These are phyloP conservation scores for Gymnodraco acuticeps DNA, from an alignment of 2,797 vertebrate species.

Conservation along the genomic window DNA sequence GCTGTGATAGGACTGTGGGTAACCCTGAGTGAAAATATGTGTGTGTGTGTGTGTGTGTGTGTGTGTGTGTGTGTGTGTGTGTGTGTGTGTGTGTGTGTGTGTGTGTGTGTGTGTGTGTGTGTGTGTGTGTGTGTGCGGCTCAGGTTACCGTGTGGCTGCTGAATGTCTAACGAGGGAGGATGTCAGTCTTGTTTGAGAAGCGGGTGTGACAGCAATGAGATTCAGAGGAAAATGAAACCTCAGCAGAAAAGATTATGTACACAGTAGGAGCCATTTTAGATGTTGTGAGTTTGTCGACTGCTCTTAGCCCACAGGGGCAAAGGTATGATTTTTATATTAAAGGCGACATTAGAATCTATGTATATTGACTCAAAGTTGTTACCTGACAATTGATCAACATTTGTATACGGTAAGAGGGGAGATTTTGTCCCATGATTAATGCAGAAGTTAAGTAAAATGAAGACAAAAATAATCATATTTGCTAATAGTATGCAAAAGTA, in stretches of 20 bases:
- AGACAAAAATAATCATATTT: not conserved
- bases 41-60: conserved; percentile 14
- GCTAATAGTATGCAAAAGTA: too few species aligned
- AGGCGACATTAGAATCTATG: conserved; percentile 26
- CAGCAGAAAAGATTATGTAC: conserved; percentile 64
- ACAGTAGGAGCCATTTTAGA: conserved; percentile 42
- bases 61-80: conserved; percentile 19
- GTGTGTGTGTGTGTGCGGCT: conserved; percentile 45
- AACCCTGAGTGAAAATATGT: conserved; percentile 28
- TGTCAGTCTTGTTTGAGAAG: conserved; percentile 75
- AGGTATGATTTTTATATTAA: not conserved
- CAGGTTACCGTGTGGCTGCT: conserved; percentile 77
- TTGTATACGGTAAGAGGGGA: not conserved
- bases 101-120: conserved; percentile 3
- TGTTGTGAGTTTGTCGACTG: conserved; percentile 26
- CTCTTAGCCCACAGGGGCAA: not conserved
- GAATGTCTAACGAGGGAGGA: conserved; percentile 81
- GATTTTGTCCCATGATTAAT: not conserved
- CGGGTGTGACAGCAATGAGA: conserved; percentile 77
- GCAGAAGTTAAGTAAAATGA: not conserved
- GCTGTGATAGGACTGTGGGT: conserved; percentile 64
- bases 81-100: conserved; percentile 27
- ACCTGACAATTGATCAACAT: too few species aligned
- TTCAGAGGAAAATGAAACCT: conserved; percentile 74
- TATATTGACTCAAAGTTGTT: not conserved